These are phyloP conservation scores for Campoletis sonorensis DNA, from an alignment of 1,140 invertebrate genomes.

Conservation along the genomic window DNA sequence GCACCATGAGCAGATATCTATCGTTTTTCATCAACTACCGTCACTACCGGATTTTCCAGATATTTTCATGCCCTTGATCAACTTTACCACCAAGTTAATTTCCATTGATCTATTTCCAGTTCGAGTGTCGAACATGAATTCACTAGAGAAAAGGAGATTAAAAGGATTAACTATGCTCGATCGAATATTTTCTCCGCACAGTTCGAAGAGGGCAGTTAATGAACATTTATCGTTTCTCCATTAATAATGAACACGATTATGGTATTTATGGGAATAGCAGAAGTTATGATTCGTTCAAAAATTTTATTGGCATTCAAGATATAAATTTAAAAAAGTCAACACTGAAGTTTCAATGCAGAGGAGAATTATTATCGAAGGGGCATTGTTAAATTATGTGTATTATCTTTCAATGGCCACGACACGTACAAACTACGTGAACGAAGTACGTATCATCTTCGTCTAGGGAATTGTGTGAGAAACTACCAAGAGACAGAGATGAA, in stretches of 20 bases:
- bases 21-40: neutral
- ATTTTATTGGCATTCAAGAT: too few species aligned
- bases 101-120: neutral
- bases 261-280: too few species aligned
- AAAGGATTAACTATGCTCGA: neutral
- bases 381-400: neutral
- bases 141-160: neutral
- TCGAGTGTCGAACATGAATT: neutral
- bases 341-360: neutral
- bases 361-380: neutral
- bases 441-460: conserved; percentile 1
- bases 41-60: neutral
- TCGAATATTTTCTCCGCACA: neutral
- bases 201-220: neutral
- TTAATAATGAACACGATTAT: too few species aligned
- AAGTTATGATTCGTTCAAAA: too few species aligned
- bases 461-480: neutral
- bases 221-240: too few species aligned
- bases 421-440: neutral
- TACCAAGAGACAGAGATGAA: neutral
- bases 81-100: neutral
- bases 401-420: neutral
- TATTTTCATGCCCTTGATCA: neutral
- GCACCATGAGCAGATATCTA: neutral
- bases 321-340: neutral